Evolutionary conservation across 2,113 vertebrate genomes (phyloP), one percentile per base, ranked within the genome.

Genomic region (Eublepharis macularius): DNA sequence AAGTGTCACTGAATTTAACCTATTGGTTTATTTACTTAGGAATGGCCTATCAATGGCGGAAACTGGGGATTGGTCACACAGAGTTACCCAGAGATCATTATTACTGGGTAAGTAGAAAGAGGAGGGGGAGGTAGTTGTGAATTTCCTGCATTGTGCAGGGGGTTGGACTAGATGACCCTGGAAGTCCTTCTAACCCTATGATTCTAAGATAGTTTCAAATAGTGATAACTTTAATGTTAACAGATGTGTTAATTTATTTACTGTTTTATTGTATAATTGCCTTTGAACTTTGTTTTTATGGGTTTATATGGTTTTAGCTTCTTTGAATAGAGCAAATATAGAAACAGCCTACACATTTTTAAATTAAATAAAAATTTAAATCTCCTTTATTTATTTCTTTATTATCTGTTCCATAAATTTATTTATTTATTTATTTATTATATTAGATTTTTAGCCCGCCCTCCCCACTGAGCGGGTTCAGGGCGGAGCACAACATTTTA

Each of bases 41-140:
- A 99, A 94, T 99, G 99, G 98, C 99, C 99, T 81, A 97, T 99
- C 95, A 98, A 97, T 95, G 99, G 99, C 87, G 99, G 99, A 94
- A 99, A 98, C 95, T 99, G 99, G 99, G 99, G 98, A 94, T 96
- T 98, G 93, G 97, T 98, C 94, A 97, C 98, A 93, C 98, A 99
- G 77, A 99, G 98, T 96, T 99, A 99, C 95, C 97, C 98, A 91
- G 99, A 99, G 97, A 99, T 99, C 96, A 99, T 99, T 96, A 98
- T 99, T 95, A 99, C 99, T 84, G 99, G 99, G 99, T 99, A 97
- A 98, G 98, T 96, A 72, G 39, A 60, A 70, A 45, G 5, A 9
- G 3, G 85, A 17, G n/a, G n/a, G n/a, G n/a, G n/a, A n/a, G n/a
- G n/a, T n/a, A n/a, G n/a, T n/a, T n/a, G n/a, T n/a, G n/a, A n/a